Evolutionary conservation across 92 coral and sea anemone species (phyloP).

Genomic region (Paramuricea clavata): DNA sequence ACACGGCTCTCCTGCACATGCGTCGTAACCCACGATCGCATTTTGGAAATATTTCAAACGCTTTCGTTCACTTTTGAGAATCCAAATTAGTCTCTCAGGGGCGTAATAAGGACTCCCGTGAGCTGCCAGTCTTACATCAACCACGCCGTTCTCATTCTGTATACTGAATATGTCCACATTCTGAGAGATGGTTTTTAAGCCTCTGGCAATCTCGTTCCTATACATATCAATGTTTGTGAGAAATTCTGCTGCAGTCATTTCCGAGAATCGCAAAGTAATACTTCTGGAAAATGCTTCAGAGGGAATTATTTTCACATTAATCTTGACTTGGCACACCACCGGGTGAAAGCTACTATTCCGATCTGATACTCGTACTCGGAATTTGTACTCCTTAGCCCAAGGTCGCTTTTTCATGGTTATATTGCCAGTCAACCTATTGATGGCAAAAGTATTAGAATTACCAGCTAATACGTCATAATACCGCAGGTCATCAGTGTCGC

Average conservation of each 20-base stretch:
- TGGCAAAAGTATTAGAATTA: constrained; percentile 68
- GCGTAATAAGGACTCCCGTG: constrained; percentile 97
- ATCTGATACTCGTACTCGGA: constrained; percentile 81
- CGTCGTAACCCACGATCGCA: constrained; percentile 82
- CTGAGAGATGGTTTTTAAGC: constrained; percentile 68
- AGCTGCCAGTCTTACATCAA: constrained; percentile 92
- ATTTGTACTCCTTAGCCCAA: constrained; percentile 66
- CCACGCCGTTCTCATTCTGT: constrained; percentile 67
- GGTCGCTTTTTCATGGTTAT: constrained; percentile 77
- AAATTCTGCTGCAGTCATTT: constrained; percentile 61
- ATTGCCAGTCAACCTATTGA: constrained; percentile 78
- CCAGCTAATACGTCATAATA: constrained; percentile 68
- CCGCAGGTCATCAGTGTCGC: constrained; percentile 87
- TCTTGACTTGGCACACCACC: constrained; percentile 76
- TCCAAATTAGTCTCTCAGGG: constrained; percentile 82
- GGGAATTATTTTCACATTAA: constrained; percentile 74
- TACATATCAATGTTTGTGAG: constrained; percentile 69
- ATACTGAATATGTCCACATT: constrained; percentile 91
- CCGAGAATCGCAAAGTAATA: constrained; percentile 77
- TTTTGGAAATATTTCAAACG: constrained; percentile 20
- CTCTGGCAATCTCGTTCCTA: constrained; percentile 75
- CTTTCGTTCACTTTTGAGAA: constrained; percentile 73
- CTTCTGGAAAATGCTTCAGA: constrained; percentile 84
- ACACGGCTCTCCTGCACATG: constrained; percentile 86
- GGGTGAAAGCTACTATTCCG: constrained; percentile 65